Percentiles rank a stretch among this genome's conserved stretches.
These are phyloP conservation scores for Apostichopus japonicus DNA, from an alignment of 35 echinoderm and acorn worm genomes.

Conservation along the genomic window DNA sequence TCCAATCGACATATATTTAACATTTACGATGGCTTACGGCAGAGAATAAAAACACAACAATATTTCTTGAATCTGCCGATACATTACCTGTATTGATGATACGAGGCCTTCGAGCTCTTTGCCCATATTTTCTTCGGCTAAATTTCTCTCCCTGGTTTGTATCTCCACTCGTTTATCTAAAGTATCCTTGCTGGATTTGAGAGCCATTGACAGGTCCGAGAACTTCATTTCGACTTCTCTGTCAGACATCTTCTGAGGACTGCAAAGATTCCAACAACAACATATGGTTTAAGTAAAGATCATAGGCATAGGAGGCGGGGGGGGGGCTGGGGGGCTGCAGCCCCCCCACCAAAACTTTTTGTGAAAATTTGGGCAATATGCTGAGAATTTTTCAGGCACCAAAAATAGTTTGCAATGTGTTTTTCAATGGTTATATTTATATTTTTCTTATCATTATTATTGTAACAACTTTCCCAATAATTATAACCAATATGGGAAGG, in stretches of 20 bases:
- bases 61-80: too few species aligned
- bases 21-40: too few species aligned
- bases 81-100: constrained; percentile 11
- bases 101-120: constrained; percentile 69
- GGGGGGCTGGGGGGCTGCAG: too few species aligned
- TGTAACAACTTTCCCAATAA: too few species aligned
- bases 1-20: too few species aligned
- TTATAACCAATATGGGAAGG: too few species aligned
- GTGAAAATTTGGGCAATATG: too few species aligned
- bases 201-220: constrained; percentile 69
- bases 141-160: constrained; percentile 74
- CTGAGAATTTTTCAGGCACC: not conserved
- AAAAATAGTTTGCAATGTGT: not conserved
- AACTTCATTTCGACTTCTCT: constrained; percentile 91
- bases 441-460: too few species aligned
- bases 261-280: not conserved
- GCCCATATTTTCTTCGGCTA: constrained; percentile 75
- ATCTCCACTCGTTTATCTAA: constrained; percentile 74
- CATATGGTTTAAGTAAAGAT: not conserved
- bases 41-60: too few species aligned
- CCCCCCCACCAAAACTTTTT: too few species aligned
- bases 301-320: not conserved
- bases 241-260: constrained; percentile 67
- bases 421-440: too few species aligned
- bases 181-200: constrained; percentile 84